Evolutionary conservation across 2,113 vertebrate species (phyloP).

Genomic region (Australoheros scitulus): DNA sequence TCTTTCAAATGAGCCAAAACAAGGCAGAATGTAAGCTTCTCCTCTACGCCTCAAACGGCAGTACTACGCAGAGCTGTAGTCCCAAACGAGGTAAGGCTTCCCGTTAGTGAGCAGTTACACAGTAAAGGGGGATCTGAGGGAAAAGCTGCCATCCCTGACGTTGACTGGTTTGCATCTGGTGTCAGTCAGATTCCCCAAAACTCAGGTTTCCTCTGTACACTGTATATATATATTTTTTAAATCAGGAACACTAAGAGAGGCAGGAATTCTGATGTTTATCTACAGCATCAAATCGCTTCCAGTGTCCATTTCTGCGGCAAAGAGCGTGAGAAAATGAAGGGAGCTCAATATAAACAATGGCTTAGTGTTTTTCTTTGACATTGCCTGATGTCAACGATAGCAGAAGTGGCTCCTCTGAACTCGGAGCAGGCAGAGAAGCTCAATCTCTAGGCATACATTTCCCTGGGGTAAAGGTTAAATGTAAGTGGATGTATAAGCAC

Average conservation of each 20-base stretch:
- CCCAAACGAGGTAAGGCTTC: conserved; percentile 60
- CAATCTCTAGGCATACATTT: conserved; percentile 52
- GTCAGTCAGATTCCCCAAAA: conserved; percentile 36
- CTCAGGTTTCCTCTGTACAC: not conserved
- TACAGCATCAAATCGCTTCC: conserved; percentile 41
- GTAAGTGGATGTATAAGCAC: conserved; percentile 50
- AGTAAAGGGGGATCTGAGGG: conserved; percentile 43
- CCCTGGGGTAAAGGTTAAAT: conserved; percentile 51
- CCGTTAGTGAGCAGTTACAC: conserved; percentile 46
- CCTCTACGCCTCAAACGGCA: conserved; percentile 54
- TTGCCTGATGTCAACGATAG: conserved; percentile 30
- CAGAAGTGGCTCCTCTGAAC: conserved; percentile 17
- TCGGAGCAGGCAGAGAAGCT: conserved; percentile 21
- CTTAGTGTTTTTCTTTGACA: conserved; percentile 49
- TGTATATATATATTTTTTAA: not conserved
- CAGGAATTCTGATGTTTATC: conserved; percentile 43
- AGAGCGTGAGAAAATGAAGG: conserved; percentile 4
- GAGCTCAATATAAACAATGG: conserved; percentile 35
- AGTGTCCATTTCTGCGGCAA: conserved; percentile 28
- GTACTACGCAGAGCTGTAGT: conserved; percentile 27
- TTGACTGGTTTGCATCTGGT: conserved; percentile 49
- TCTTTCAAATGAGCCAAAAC: conserved; percentile 61
- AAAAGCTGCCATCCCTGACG: conserved; percentile 86
- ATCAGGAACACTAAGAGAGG: conserved; percentile 41
- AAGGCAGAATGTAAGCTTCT: conserved; percentile 54